These are phyloP conservation scores for Pachycephus smyrnensis DNA, from an alignment of 2,888 invertebrate species.

Conservation along the genomic window DNA sequence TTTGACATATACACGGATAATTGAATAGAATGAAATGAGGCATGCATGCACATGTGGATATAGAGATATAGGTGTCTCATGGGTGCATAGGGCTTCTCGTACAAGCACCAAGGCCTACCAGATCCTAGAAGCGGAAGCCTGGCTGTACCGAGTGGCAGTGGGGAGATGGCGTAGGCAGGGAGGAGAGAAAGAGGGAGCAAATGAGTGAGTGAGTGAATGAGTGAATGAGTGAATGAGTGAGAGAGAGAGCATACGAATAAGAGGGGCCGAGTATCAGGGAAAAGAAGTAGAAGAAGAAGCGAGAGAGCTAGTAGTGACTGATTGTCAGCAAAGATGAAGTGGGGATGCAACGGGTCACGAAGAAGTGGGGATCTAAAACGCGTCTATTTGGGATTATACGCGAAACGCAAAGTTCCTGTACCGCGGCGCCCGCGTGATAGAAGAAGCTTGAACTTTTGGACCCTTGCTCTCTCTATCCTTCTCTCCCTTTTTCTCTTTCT, in stretches of 20 bases:
- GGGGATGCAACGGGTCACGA: too few relatives aligned
- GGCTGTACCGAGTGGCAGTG: constrained; percentile 6
- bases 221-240: constrained; percentile 28
- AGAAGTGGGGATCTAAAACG: too few relatives aligned
- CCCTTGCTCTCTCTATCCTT: not conserved
- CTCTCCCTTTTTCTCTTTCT: not conserved
- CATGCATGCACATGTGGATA: not conserved
- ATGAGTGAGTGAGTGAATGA: constrained; percentile 28
- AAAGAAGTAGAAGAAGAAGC: constrained; percentile 27
- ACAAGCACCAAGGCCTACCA: not conserved
- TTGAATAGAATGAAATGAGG: not conserved
- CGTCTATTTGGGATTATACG: too few relatives aligned
- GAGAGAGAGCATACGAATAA: constrained; percentile 24
- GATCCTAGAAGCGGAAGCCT: constrained; percentile 9
- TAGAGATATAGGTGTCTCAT: not conserved
- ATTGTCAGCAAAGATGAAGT: too few relatives aligned
- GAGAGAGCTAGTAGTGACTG: constrained; percentile 22
- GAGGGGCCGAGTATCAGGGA: constrained; percentile 12
- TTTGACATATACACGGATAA: too few relatives aligned
- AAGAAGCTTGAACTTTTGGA: too few relatives aligned
- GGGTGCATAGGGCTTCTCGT: constrained; percentile 2
- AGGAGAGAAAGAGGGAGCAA: constrained; percentile 10
- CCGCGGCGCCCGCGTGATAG: too few relatives aligned
- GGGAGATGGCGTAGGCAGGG: constrained; percentile 10
- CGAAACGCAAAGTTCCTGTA: too few relatives aligned